A percentile compares a stretch with the other conserved stretches of the same genome.
Evolutionary conservation across 1,140 invertebrate species (phyloP).

Genomic region (Hypothenemus hampei): DNA sequence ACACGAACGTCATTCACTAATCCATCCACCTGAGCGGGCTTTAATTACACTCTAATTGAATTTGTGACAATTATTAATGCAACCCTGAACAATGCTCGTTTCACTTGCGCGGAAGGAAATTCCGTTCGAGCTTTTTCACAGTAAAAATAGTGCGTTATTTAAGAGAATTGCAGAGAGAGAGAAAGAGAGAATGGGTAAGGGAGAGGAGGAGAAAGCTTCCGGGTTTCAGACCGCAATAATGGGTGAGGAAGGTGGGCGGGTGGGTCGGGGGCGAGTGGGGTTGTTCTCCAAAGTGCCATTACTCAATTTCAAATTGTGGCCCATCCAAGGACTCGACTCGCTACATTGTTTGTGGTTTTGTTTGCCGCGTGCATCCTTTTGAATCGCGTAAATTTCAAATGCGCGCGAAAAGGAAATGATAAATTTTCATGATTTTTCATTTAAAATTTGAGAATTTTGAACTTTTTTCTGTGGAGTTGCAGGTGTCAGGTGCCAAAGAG

Average conservation of each 20-base stretch:
- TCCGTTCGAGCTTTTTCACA: too few species aligned
- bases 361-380: slow-evolving; percentile 10
- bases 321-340: slow-evolving; percentile 7
- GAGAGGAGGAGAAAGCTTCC: too few species aligned
- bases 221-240: background rate
- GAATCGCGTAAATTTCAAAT: too few species aligned
- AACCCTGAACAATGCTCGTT: too few species aligned
- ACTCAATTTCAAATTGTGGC: slow-evolving; percentile 17
- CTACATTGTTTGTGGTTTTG: slow-evolving; percentile 18
- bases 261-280: too few species aligned
- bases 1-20: slow-evolving; percentile 1
- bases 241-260: too few species aligned
- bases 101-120: background rate
- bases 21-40: slow-evolving; percentile 13
- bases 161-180: too few species aligned
- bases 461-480: background rate
- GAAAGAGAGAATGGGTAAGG: too few species aligned
- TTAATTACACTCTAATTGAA: slow-evolving; percentile 19
- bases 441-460: background rate
- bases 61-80: slow-evolving; percentile 24
- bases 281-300: slow-evolving; percentile 6
- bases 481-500: too few species aligned
- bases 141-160: too few species aligned
- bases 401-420: too few species aligned
- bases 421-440: too few species aligned